Evolutionary conservation across 2,113 vertebrate species (phyloP).

Genomic region (Mirza zaza): DNA sequence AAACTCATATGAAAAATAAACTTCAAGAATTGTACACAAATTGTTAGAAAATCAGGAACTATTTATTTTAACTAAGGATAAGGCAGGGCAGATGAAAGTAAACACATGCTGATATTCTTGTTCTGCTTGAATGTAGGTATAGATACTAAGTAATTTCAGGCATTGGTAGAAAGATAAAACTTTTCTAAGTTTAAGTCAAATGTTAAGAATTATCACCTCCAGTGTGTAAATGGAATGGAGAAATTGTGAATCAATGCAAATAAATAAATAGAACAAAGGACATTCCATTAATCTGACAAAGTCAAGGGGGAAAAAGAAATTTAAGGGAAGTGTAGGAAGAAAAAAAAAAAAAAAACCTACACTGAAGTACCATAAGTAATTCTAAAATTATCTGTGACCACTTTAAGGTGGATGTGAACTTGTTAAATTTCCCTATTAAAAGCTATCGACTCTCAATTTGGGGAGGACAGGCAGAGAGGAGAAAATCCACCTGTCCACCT

Average conservation of each 20-base stretch:
- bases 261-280: neutral
- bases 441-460: neutral
- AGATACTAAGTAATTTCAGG: slow-evolving; percentile 16
- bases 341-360: neutral
- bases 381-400: neutral
- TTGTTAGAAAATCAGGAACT: neutral
- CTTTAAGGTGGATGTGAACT: neutral
- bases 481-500: neutral
- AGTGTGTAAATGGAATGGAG: neutral
- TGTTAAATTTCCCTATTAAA: neutral
- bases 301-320: neutral
- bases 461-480: neutral
- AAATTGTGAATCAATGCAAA: neutral
- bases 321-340: neutral
- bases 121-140: neutral
- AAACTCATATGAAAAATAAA: neutral
- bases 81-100: neutral
- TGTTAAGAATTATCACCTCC: neutral
- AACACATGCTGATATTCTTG: neutral
- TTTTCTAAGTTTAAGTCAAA: neutral
- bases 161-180: neutral
- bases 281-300: neutral
- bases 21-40: neutral
- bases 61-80: neutral
- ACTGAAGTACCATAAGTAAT: neutral